Evolutionary conservation across 2,113 vertebrate genomes (phyloP), one percentile per base, ranked within the genome.

Genomic region (Corydoras sp.): DNA sequence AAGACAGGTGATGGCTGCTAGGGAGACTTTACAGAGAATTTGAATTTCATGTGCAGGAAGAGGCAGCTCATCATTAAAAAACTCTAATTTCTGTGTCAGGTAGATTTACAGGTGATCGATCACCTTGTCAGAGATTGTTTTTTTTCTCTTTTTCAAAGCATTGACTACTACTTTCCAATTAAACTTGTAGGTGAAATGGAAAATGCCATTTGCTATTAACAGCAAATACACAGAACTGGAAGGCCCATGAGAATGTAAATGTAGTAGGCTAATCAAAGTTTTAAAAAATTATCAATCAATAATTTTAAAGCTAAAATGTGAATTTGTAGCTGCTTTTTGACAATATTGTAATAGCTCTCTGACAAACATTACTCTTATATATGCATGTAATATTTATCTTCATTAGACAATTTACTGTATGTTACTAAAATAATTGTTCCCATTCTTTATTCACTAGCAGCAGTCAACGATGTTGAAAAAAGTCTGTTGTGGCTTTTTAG

Each of bases 31-130:
- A 88, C 90, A 90, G 90, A 93, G 92, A 91, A 92, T 95, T 93
- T 94, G 92, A 94, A 94, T 92, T 95, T 92, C 90, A 93, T 91
- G 93, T 93, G 92, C 92, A 92, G 89, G 87, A 91, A 93, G 90
- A 93, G 89, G 88, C 91, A 88, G 91, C 90, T 93, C 92, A 90
- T 95, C 92, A 93, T 96, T 94, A 94, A 94, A 96, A 93, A 94
- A 88, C 86, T 89, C 91, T 96, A 94, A 94, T 96, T 95, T 93
- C 92, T 90, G 90, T 94, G 93, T 96, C 93, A 95, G 93, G 92
- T 94, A 85, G 90, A 92, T 89, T 93, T 94, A 92, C 91, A 93
- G 89, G 91, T 94, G 94, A 96, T 96, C 92, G 90, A 95, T 95
- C 94, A 95, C 93, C 89, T 89, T 95, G 94, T 94, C 93, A 94